Conservation (phyloP, 2,888 invertebrate species). For the Harpalus rufipes region DNA sequence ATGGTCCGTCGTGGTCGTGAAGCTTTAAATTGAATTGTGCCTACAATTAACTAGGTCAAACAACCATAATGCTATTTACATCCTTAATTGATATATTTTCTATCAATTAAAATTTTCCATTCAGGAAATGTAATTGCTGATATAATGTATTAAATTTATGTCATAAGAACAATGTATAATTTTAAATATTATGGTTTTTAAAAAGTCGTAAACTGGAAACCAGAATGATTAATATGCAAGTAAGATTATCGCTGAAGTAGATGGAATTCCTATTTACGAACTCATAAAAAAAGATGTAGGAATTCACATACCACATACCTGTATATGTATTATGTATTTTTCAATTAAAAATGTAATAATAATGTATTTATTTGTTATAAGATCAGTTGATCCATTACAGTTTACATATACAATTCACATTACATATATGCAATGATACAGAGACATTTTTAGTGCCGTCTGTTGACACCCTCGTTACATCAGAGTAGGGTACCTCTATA, state of each 20-base stretch:
- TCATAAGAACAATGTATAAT: no score
- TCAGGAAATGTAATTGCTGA: background rate
- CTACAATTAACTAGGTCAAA: constrained; percentile 32
- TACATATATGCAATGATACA: no score
- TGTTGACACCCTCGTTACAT: no score
- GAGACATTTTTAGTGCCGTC: no score
- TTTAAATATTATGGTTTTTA: no score
- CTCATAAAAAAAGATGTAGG: background rate
- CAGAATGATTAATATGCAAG: background rate
- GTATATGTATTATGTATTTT: background rate
- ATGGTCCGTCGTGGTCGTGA: constrained; percentile 10
- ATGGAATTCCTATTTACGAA: background rate
- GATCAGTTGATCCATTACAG: no score
- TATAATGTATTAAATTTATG: no score
- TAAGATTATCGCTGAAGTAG: background rate
- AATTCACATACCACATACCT: no score
- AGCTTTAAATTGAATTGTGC: constrained; percentile 25
- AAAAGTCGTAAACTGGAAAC: no score
- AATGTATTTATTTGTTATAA: no score
- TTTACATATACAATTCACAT: no score
- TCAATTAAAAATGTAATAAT: background rate
- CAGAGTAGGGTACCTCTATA: no score
- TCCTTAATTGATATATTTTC: constrained; percentile 3
- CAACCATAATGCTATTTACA: constrained; percentile 28
- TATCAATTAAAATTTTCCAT: background rate